Percentiles rank a stretch among this genome's conserved stretches.
Conservation (phyloP, 2,888 invertebrate species). For the Troides oblongomaculatus region DNA sequence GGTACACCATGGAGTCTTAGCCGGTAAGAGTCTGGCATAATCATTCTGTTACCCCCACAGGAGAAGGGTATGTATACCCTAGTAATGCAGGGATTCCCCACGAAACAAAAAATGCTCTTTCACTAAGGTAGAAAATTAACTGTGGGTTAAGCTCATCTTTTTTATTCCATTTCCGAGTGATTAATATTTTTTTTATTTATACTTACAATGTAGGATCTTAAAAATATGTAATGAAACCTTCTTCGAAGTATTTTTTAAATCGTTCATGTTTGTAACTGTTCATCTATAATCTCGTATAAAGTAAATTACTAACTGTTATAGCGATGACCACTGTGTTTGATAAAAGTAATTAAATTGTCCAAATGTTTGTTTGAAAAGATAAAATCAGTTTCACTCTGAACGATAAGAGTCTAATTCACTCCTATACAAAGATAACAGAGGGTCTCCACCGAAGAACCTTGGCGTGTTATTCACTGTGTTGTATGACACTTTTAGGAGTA, state of each 20-base stretch:
- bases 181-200: no score
- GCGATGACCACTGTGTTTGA: neutral
- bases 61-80: no score
- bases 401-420: neutral
- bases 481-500: neutral
- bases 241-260: neutral
- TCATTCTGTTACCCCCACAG: no score
- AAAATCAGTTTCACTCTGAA: neutral
- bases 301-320: neutral
- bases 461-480: neutral
- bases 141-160: no score
- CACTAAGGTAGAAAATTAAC: no score
- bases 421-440: neutral
- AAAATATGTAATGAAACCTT: no score
- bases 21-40: no score
- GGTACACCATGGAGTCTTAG: no score
- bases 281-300: neutral
- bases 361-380: neutral
- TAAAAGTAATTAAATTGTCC: neutral
- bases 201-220: no score
- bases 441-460: neutral
- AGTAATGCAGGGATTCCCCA: no score
- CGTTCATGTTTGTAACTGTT: neutral
- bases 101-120: no score
- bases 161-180: no score